Conservation (phyloP, 2,888 invertebrate species). For the Linyphia triangularis region DNA sequence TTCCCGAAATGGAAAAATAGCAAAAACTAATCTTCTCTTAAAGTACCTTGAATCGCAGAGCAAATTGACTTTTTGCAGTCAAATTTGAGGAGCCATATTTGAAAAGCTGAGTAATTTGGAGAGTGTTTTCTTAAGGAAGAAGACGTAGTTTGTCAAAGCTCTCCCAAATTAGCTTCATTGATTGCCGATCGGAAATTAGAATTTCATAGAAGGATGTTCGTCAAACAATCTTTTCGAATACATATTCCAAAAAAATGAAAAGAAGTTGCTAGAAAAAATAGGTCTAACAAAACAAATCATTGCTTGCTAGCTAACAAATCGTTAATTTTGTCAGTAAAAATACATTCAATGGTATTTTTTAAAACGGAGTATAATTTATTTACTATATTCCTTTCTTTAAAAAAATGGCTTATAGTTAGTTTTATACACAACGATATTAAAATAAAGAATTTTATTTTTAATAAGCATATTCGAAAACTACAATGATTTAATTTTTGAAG, state of each 20-base stretch:
- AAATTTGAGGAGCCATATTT: neutral
- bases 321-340: too few species aligned
- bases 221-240: neutral
- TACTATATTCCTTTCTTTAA: too few species aligned
- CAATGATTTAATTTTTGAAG: too few species aligned
- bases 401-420: too few species aligned
- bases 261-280: too few species aligned
- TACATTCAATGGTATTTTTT: too few species aligned
- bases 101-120: conserved; percentile 5
- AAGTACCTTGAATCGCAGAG: neutral
- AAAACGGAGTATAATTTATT: too few species aligned
- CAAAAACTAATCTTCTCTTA: neutral
- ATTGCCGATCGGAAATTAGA: conserved; percentile 7
- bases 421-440: too few species aligned
- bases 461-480: too few species aligned
- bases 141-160: neutral
- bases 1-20: neutral
- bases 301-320: too few species aligned
- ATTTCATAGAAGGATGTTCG: neutral
- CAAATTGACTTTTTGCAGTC: neutral
- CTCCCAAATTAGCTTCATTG: conserved; percentile 12
- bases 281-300: too few species aligned
- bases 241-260: neutral
- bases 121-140: conserved; percentile 8
- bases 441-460: too few species aligned